Conservation (phyloP, 2,888 invertebrate species). For the Ophion ellenae region DNA sequence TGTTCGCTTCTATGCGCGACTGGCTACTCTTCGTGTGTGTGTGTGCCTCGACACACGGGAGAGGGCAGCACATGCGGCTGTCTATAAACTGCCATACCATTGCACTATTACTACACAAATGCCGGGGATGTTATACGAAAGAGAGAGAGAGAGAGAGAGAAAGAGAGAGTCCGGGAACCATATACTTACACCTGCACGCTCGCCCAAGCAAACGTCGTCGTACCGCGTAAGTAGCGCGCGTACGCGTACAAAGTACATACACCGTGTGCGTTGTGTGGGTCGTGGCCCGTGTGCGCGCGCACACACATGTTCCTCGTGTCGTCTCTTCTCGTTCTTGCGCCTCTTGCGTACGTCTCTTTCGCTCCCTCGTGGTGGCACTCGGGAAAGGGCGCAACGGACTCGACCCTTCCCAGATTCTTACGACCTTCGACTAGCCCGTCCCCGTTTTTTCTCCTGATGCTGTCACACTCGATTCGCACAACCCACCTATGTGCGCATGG, state of each 20-base stretch:
- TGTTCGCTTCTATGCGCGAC: conserved; percentile 32
- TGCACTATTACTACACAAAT: conserved; percentile 42
- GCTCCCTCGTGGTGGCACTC: background rate
- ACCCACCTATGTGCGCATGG: background rate
- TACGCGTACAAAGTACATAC: conserved; percentile 33
- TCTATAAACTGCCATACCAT: conserved; percentile 43
- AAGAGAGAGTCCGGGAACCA: conserved; percentile 30
- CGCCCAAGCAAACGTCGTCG: conserved; percentile 57
- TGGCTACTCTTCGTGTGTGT: conserved; percentile 4
- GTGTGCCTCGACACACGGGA: conserved; percentile 5
- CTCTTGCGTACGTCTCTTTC: background rate
- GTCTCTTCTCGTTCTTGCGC: background rate
- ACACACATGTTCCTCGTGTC: background rate
- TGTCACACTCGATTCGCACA: background rate
- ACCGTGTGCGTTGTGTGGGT: background rate
- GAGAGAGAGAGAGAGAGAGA: background rate
- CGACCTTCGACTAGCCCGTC: background rate
- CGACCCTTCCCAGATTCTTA: background rate
- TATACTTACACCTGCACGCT: conserved; percentile 65
- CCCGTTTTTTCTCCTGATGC: background rate
- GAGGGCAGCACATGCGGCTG: conserved; percentile 8
- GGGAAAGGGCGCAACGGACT: conserved; percentile 15
- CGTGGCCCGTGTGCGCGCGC: background rate
- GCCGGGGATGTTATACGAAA: conserved; percentile 37
- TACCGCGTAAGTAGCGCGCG: conserved; percentile 12